These are phyloP conservation scores for Sinocyclocheilus grahami DNA, from an alignment of 2,113 vertebrate species.

Conservation along the genomic window DNA sequence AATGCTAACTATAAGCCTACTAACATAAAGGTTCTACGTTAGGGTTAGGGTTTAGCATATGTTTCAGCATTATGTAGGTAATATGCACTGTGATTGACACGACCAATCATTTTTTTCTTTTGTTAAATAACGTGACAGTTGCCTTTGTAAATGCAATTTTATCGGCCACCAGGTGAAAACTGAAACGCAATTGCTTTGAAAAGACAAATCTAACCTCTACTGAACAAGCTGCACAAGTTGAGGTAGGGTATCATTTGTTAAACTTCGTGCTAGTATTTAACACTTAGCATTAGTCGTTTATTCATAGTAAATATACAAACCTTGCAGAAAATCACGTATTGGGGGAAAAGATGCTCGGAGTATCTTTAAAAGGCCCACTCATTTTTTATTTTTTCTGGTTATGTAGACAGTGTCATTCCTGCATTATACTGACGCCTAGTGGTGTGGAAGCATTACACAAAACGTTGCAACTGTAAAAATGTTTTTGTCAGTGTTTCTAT, in stretches of 20 bases:
- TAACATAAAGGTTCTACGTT: neutral
- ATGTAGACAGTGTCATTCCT: neutral
- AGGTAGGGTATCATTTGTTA: neutral
- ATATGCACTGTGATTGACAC: neutral
- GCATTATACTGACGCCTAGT: neutral
- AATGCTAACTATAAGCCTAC: neutral
- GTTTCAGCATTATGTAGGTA: neutral
- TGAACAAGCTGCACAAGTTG: neutral
- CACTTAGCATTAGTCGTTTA: neutral
- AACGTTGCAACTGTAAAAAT: neutral
- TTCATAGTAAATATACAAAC: neutral
- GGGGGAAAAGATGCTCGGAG: neutral
- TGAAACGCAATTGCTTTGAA: neutral
- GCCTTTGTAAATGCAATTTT: neutral
- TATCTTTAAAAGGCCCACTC: neutral
- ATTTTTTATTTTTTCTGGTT: neutral
- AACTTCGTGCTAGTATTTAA: neutral
- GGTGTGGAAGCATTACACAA: neutral
- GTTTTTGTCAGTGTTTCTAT: neutral
- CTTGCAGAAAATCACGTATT: neutral
- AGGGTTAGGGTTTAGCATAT: too few species aligned
- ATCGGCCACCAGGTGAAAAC: neutral
- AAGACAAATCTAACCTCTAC: neutral
- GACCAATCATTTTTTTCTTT: neutral
- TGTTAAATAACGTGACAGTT: neutral